Percentiles rank a stretch among this genome's conserved stretches.
Evolutionary conservation across 2,888 invertebrate species (phyloP).

Genomic region (Pemphredon lugubris): DNA sequence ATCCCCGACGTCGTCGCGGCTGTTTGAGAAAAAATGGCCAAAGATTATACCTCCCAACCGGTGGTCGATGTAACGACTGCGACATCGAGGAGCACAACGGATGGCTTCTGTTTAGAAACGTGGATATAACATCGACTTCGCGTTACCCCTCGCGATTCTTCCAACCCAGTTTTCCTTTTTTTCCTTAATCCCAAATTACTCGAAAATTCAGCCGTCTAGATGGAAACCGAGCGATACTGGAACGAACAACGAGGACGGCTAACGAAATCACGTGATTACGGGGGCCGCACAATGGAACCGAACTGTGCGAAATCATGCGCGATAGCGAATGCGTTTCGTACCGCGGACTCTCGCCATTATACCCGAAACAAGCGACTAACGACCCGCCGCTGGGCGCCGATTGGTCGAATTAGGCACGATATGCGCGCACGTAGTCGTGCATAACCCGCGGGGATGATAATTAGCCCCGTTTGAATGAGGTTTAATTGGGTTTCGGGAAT

Average conservation of each 20-base stretch:
- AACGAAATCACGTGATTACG: slow-evolving; percentile 64
- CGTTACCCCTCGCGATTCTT: too few species aligned
- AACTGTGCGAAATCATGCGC: slow-evolving; percentile 66
- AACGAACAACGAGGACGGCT: slow-evolving; percentile 55
- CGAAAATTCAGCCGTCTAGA: slow-evolving; percentile 20
- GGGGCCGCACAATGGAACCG: slow-evolving; percentile 58
- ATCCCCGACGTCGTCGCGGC: slow-evolving; percentile 5
- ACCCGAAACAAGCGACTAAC: slow-evolving; percentile 77
- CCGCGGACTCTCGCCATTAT: slow-evolving; percentile 69
- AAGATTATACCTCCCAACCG: too few species aligned
- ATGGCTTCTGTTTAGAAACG: too few species aligned
- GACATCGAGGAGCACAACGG: too few species aligned
- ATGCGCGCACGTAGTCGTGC: slow-evolving; percentile 61
- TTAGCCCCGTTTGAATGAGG: slow-evolving; percentile 77
- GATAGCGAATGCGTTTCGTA: slow-evolving; percentile 61
- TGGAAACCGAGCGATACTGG: slow-evolving; percentile 18
- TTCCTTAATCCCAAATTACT: slow-evolving; percentile 9
- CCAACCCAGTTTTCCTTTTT: background rate
- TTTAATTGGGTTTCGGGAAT: slow-evolving; percentile 74
- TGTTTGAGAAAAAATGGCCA: too few species aligned
- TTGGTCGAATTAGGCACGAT: slow-evolving; percentile 74
- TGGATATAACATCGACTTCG: too few species aligned
- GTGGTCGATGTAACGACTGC: too few species aligned
- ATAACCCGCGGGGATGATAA: slow-evolving; percentile 73
- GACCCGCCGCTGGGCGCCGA: slow-evolving; percentile 73